Base-by-base conservation (phyloP, 37 sponge, comb jelly and placozoan species). In the Sycon ciliatum region DNA sequence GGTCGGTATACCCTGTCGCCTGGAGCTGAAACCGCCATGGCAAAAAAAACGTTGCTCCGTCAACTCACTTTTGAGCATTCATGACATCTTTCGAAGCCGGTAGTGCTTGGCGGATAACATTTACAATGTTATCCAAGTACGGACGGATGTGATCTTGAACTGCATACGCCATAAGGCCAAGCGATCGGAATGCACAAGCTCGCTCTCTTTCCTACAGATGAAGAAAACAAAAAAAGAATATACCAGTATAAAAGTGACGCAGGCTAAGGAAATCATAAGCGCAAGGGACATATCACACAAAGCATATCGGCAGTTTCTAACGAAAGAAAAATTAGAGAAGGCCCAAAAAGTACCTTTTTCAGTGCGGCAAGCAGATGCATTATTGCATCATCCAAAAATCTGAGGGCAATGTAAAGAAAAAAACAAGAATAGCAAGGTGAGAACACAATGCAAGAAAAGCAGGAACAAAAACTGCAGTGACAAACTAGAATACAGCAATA, bases 91-190 rank as follows among this genome's bases (percentile, higher is more conserved):
- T 74, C 40, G 40, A 69, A 66, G 35, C 64, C 0, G 78, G 73
- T 20, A 82, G 39, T 39, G 55, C 40, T n/a, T 56, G 58, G 56
- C 63, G 36, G 35, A 82, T 78, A 40, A 71, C 67, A 2, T 40
- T 65, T 24, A 82, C 36, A 2, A 82, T 82, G 23, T 65, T 61
- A 38, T 70, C 58, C 7, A 82, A 36, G 70, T 82, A 74, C 16
- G 71, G 63, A 0, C 60, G 49, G 68, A 92, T 82, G 22, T 82
- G 57, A 40, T 84, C 81, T 73, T 82, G 80, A 30, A 92, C 81
- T 3, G 84, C 89, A 31, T 74, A 81, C 3, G 81, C 86, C 75
- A 85, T 85, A 29, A 79, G 79, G 24, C 93, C 93, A 27, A 92
- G 73, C 31, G 89, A 80, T 56, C 71, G 72, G 79, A 92, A 85